phyloP scores from a whole-genome alignment of 2,797 vertebrate species.

The Euphonia xanthogaster region DNA sequence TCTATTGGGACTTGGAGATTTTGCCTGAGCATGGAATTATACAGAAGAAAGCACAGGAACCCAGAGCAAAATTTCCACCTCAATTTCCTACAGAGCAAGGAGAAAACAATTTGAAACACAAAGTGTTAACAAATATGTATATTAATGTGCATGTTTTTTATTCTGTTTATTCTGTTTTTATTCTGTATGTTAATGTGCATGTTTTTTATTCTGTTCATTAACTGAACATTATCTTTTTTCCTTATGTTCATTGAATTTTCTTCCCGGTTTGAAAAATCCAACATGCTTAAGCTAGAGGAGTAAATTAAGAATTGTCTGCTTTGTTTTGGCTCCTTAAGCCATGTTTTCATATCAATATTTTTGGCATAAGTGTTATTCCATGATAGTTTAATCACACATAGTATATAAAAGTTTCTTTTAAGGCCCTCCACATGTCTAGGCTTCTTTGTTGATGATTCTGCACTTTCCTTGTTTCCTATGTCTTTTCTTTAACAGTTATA shows the following conservation, averaged over 20 bases:
- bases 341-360: background rate
- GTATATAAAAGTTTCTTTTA: background rate
- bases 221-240: background rate
- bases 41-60: background rate
- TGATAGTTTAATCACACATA: background rate
- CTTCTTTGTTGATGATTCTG: background rate
- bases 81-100: background rate
- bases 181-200: background rate
- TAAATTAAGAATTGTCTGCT: background rate
- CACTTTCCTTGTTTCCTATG: background rate
- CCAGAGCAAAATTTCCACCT: background rate
- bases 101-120: background rate
- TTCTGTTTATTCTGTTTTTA: background rate
- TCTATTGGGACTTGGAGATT: background rate
- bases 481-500: background rate
- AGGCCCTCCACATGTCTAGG: background rate
- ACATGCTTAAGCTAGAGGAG: background rate
- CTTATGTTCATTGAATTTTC: background rate
- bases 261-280: background rate
- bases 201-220: background rate
- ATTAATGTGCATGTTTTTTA: background rate
- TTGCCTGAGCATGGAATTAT: background rate
- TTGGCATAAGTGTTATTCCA: background rate
- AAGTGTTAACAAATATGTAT: background rate
- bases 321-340: background rate